Conservation (phyloP, 2,888 invertebrate species). For the Pollenia labialis region DNA sequence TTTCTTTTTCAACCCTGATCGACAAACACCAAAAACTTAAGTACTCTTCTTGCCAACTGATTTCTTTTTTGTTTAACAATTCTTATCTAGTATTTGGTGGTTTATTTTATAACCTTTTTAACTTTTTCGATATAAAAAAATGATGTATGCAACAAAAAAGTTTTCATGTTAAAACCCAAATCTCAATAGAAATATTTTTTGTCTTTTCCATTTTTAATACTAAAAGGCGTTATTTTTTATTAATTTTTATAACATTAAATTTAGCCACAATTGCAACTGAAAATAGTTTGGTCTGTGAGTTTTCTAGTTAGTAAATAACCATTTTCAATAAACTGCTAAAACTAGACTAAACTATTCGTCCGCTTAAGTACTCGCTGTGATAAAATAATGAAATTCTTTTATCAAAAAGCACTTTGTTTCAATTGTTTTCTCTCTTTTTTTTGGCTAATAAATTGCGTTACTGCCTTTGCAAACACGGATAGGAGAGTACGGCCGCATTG, state of each 20-base stretch:
- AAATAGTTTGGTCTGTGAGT: background rate
- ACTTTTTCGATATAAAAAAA: too few species aligned
- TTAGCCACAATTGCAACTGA: conserved; percentile 3
- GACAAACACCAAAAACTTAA: too few species aligned
- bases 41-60: too few species aligned
- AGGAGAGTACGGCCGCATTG: background rate
- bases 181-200: background rate
- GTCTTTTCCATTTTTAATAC: background rate
- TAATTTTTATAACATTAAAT: background rate
- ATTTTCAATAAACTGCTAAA: conserved; percentile 12
- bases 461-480: conserved; percentile 2
- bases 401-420: conserved; percentile 3
- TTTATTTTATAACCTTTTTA: too few species aligned
- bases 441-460: background rate
- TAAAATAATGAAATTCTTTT: conserved; percentile 18
- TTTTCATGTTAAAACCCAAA: background rate
- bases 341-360: background rate
- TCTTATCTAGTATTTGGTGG: too few species aligned
- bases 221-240: background rate
- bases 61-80: too few species aligned
- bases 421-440: too few species aligned
- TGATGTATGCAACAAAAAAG: too few species aligned
- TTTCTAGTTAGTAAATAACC: conserved; percentile 17
- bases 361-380: background rate
- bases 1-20: too few species aligned